A percentile compares a stretch with the other conserved stretches of the same genome.
phyloP scores from a whole-genome alignment of 2,888 invertebrate species.

The Meganola albula region DNA sequence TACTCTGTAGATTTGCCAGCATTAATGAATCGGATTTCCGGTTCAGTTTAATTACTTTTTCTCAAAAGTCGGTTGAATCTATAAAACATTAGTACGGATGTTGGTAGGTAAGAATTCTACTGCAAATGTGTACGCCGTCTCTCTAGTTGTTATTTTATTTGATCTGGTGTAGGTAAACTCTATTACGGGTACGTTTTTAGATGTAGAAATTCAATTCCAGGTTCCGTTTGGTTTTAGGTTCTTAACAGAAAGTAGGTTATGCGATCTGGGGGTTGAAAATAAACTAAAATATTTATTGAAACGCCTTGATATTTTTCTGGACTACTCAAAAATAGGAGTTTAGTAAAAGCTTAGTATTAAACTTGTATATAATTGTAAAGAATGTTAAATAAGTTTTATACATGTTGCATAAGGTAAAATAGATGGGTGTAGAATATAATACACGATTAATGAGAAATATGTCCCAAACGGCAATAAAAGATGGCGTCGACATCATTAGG shows the following conservation, averaged over 20 bases:
- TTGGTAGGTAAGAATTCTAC: conserved; percentile 14
- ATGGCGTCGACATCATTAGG: conserved; percentile 71
- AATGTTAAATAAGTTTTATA: too few relatives aligned
- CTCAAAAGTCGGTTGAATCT: conserved; percentile 22
- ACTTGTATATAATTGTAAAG: too few relatives aligned
- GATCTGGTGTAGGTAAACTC: conserved; percentile 66
- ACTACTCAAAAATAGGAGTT: too few relatives aligned
- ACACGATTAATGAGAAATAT: conserved; percentile 68
- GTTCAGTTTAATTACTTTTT: conserved; percentile 15
- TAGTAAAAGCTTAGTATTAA: too few relatives aligned
- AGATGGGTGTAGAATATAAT: conserved; percentile 45
- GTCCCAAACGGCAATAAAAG: conserved; percentile 64
- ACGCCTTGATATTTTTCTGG: too few relatives aligned
- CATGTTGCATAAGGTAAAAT: too few relatives aligned
- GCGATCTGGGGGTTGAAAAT: conserved; percentile 47
- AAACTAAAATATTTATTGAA: conserved; percentile 35
- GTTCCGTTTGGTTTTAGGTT: conserved; percentile 49
- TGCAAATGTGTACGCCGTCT: conserved; percentile 41
- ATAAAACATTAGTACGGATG: conserved; percentile 17
- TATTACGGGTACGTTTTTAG: conserved; percentile 70
- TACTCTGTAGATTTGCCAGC: too few relatives aligned
- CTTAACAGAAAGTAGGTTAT: conserved; percentile 60
- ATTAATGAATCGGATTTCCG: conserved; percentile 13
- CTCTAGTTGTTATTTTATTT: conserved; percentile 64
- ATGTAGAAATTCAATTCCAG: conserved; percentile 68